Evolutionary conservation across 2,797 vertebrate species (phyloP).

Genomic region (Lagocephalus sceleratus): DNA sequence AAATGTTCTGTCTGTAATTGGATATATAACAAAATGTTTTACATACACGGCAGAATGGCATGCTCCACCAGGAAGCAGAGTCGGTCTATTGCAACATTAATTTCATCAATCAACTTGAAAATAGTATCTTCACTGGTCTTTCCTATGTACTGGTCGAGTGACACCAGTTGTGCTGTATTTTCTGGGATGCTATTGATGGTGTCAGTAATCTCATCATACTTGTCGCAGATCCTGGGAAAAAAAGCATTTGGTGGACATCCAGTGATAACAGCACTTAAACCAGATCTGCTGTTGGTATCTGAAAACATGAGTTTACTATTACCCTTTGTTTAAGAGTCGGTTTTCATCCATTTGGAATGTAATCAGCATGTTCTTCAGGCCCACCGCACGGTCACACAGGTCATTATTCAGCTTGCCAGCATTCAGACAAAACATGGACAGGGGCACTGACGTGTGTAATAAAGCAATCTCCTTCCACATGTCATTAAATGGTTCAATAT

Average conservation of each 20-base stretch:
- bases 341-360: slow-evolving; percentile 82
- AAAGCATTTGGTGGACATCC: not conserved
- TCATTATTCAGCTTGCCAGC: slow-evolving; percentile 78
- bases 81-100: slow-evolving; percentile 73
- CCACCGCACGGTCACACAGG: slow-evolving; percentile 75
- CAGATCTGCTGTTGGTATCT: not conserved
- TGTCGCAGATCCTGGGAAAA: slow-evolving; percentile 80
- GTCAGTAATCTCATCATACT: slow-evolving; percentile 78
- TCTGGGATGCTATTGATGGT: slow-evolving; percentile 73
- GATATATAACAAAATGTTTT: not conserved
- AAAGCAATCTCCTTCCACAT: slow-evolving; percentile 79
- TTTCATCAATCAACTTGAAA: slow-evolving; percentile 75
- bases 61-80: slow-evolving; percentile 84
- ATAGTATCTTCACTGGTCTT: slow-evolving; percentile 82
- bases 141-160: slow-evolving; percentile 75
- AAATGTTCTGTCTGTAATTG: not conserved
- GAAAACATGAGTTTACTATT: slow-evolving; percentile 3
- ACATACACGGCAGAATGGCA: slow-evolving; percentile 79
- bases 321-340: slow-evolving; percentile 82
- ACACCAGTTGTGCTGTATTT: slow-evolving; percentile 82
- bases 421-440: slow-evolving; percentile 88
- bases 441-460: slow-evolving; percentile 78
- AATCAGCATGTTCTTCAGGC: slow-evolving; percentile 78
- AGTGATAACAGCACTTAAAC: not conserved
- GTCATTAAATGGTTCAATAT: slow-evolving; percentile 75